Percentiles rank a stretch among this genome's conserved stretches.
These are phyloP conservation scores for Miichthys miiuy DNA, from an alignment of 2,797 vertebrate genomes.

Conservation along the genomic window DNA sequence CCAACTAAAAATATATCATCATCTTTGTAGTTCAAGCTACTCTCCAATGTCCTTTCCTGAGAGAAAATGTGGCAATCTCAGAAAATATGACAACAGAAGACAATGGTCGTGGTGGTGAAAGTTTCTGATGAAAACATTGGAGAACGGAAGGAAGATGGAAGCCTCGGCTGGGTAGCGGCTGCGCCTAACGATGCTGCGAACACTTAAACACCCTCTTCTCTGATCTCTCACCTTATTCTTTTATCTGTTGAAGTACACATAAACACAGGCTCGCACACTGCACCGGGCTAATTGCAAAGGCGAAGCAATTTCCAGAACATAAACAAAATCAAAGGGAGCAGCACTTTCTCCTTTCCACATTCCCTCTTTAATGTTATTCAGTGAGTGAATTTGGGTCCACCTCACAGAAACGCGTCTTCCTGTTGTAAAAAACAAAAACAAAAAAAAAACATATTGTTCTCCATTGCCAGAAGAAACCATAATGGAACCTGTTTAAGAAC, in stretches of 20 bases:
- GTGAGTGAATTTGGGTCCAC: slow-evolving; percentile 62
- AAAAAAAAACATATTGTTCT: slow-evolving; percentile 52
- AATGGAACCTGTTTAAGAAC: slow-evolving; percentile 62
- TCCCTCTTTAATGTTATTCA: slow-evolving; percentile 74
- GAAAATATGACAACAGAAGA: neutral
- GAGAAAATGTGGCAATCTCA: neutral
- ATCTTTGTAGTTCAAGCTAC: neutral
- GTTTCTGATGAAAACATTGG: slow-evolving; percentile 52
- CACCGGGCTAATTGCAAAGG: slow-evolving; percentile 82
- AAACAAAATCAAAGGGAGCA: slow-evolving; percentile 82
- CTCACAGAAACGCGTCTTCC: slow-evolving; percentile 57
- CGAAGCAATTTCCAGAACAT: slow-evolving; percentile 80
- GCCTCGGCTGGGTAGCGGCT: slow-evolving; percentile 1
- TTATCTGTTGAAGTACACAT: slow-evolving; percentile 85
- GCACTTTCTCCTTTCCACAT: slow-evolving; percentile 57
- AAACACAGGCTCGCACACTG: slow-evolving; percentile 53
- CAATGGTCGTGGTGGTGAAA: neutral
- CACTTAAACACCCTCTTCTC: slow-evolving; percentile 75
- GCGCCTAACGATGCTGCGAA: slow-evolving; percentile 40
- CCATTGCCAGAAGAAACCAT: slow-evolving; percentile 49
- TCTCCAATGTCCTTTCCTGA: slow-evolving; percentile 11
- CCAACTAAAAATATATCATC: neutral
- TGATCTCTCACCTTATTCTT: slow-evolving; percentile 83
- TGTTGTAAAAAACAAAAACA: slow-evolving; percentile 41
- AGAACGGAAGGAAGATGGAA: slow-evolving; percentile 54